Base-by-base conservation (phyloP, 2,888 invertebrate species). In the Aspidiotus rigidus region DNA sequence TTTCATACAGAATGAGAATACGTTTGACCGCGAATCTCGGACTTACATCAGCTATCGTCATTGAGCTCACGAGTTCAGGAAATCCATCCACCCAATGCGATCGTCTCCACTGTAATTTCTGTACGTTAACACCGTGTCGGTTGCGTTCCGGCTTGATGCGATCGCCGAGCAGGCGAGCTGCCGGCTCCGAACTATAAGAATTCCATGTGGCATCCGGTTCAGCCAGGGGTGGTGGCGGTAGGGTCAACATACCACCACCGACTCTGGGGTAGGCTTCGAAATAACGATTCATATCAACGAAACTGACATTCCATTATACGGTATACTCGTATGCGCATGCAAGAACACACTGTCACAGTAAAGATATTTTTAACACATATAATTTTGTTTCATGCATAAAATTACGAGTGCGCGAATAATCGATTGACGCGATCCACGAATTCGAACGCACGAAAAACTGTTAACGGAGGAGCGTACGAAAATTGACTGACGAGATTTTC, bases 1-100 rank as follows among this genome's bases (percentile, higher is more conserved):
- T 92, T 77, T 94, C 94, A 74, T 92, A 88, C 74, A 94, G 80
- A 67, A 92, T 82, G 76, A 93, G 82, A 74, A 94, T 80, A 73
- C 80, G 73, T 71, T 81, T 79, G 44, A 82, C 78, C 42, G 82
- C 82, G 71, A 81, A 79, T 39, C 80, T 75, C 3, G 82, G 81
- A 15, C 74, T 74, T 7, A 75, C 77, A 70, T 77, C 77, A 55
- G 77, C 76, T 41, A 77, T 77, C 57, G 77, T 77, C 77, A 77
- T 77, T 56, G 77, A 77, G 59, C 75, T 74, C 61, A 77, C 74
- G 69, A 74, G 72, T 67, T 75, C 74, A 0, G 76, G 75, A 63
- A 77, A 76, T 11, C 76, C 76, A 66, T 75, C 75, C 7, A 76
- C 76, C 77, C 77, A 77, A 61, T 76, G 75, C 10, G 75, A 75